These are phyloP conservation scores for Liasis olivaceus DNA, from an alignment of 2,797 vertebrate species.

Conservation along the genomic window DNA sequence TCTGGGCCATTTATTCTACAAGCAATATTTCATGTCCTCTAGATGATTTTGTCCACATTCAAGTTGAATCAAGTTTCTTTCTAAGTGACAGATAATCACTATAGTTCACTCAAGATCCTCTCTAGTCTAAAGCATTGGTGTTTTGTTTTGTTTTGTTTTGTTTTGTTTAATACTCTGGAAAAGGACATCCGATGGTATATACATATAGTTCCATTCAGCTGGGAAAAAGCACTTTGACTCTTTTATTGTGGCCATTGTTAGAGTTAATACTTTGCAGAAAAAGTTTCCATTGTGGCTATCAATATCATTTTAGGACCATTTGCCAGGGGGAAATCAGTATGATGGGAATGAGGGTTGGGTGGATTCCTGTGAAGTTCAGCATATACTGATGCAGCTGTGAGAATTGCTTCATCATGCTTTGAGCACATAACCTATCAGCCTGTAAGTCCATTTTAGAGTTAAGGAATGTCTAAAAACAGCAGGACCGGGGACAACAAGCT, in stretches of 20 bases:
- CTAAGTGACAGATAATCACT: not conserved
- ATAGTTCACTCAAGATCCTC: not conserved
- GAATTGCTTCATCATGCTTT: not conserved
- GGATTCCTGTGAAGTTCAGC: not conserved
- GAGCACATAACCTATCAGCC: not conserved
- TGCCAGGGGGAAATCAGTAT: not conserved
- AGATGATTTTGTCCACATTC: constrained; percentile 2
- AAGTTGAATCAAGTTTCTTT: not conserved
- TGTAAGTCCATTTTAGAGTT: not conserved
- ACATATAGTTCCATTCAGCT: not conserved
- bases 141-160: not conserved
- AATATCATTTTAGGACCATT: not conserved
- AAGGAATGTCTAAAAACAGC: not conserved
- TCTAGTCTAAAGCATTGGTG: not conserved
- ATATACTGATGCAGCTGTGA: not conserved
- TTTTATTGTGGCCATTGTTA: not conserved
- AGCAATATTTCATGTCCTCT: not conserved
- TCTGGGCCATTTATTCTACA: constrained; percentile 9
- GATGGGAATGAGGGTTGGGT: not conserved
- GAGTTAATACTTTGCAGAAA: not conserved
- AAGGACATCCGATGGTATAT: not conserved
- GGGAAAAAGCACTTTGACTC: not conserved
- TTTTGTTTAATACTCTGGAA: not conserved
- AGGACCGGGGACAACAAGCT: not conserved
- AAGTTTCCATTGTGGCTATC: not conserved